These are phyloP conservation scores for Whitmania pigra DNA, from an alignment of 1,140 invertebrate species.

Conservation along the genomic window DNA sequence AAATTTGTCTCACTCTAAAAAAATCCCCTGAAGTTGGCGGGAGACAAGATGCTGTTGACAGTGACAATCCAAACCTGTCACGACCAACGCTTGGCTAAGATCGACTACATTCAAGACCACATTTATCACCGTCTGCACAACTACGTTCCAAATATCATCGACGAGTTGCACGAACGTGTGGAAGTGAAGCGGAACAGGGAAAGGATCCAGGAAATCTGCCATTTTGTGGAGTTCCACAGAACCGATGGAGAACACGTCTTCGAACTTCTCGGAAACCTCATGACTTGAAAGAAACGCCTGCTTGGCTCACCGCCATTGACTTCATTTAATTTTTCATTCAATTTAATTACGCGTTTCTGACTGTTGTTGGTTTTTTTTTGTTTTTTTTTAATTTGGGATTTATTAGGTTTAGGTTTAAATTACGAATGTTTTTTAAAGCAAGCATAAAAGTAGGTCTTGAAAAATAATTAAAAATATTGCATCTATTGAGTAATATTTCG, in stretches of 20 bases:
- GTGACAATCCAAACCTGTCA: constrained; percentile 3
- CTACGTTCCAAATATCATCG: constrained; percentile 3
- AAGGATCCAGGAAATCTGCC: constrained; percentile 8
- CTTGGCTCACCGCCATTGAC: too few species aligned
- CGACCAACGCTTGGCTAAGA: constrained; percentile 9
- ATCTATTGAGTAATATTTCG: too few species aligned
- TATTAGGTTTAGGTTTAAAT: too few species aligned
- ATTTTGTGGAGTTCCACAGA: not conserved
- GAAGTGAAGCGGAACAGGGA: not conserved
- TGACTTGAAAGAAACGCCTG: too few species aligned
- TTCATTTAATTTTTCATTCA: too few species aligned
- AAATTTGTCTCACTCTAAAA: too few species aligned
- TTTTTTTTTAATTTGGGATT: too few species aligned
- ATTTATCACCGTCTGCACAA: not conserved
- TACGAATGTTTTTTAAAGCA: too few species aligned
- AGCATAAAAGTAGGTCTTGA: too few species aligned
- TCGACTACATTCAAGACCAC: constrained; percentile 2
- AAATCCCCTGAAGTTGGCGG: not conserved
- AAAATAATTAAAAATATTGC: too few species aligned
- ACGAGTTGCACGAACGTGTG: not conserved
- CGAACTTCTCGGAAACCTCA: not conserved
- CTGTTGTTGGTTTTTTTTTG: too few species aligned
- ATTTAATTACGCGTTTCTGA: too few species aligned
- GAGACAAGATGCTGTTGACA: constrained; percentile 7
- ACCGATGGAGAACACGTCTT: constrained; percentile 1